Conservation (phyloP, 2,113 vertebrate species). For the Rhinoderma darwinii region DNA sequence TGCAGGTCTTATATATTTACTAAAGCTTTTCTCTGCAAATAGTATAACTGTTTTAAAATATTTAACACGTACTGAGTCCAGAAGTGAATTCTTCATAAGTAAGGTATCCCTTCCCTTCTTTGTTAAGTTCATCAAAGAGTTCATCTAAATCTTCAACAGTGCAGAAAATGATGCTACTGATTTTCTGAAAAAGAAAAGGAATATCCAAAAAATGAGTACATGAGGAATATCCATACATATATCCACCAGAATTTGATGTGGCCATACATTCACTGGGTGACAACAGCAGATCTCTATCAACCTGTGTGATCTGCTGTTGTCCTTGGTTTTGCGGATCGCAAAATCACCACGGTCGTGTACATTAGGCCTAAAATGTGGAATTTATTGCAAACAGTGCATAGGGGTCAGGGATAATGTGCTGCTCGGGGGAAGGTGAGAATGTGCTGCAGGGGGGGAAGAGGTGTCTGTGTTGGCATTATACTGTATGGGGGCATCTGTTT, state of each 20-base stretch:
- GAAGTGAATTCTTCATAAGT: constrained; percentile 68
- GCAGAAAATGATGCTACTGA: constrained; percentile 65
- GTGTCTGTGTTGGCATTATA: no score
- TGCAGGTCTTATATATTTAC: no score
- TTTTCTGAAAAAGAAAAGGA: constrained; percentile 66
- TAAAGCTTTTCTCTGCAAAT: no score
- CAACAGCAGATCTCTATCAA: neutral
- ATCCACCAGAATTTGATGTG: neutral
- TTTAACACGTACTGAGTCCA: constrained; percentile 70
- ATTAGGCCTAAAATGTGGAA: no score
- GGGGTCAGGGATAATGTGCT: no score
- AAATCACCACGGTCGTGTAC: no score
- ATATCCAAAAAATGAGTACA: neutral
- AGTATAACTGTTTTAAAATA: no score
- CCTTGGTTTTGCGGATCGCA: no score
- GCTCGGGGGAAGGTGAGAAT: no score
- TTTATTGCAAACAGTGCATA: no score
- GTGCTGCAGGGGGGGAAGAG: no score
- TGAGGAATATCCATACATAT: neutral
- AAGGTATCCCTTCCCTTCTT: constrained; percentile 62
- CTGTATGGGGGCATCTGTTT: no score
- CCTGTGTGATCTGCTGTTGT: neutral
- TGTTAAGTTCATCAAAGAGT: constrained; percentile 73
- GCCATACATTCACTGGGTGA: neutral
- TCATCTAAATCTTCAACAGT: constrained; percentile 68